Base-by-base conservation (phyloP, 1,140 invertebrate genomes). In the Onthophagus taurus region DNA sequence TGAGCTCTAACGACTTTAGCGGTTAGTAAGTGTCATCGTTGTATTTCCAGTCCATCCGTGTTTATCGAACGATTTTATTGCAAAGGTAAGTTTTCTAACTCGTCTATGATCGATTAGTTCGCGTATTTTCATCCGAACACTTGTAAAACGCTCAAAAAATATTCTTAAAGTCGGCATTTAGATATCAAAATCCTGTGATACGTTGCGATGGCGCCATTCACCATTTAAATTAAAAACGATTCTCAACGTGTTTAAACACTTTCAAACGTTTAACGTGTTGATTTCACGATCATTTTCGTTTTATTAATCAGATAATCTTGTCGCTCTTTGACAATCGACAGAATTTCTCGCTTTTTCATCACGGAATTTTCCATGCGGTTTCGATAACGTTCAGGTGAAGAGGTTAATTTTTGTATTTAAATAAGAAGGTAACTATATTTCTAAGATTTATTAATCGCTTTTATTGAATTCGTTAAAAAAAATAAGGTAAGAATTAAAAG, bases 1-100 rank as follows among this genome's bases (percentile, higher is more conserved):
- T 82, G 78, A 76, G 67, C 79, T 76, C 70, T 81, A 82, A 77
- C 76, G 78, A 78, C 78, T 79, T 74, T 70, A 60, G 39, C 49
- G 58, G 60, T 67, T 64, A 64, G 67, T 65, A 61, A 73, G 70
- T 75, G 72, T 66, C 72, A 78, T 77, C 77, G 69, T 64, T 47
- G 38, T 51, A 54, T 59, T 55, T 59, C 51, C 23, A 47, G 65
- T 73, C 72, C 76, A 76, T 79, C 76, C 64, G 55, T 60, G 63
- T 68, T 72, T 72, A 63, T 70, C 69, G 66, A 60, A 57, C 70
- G 66, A 67, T 72, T 74, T 71, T 60, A 62, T 68, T 62, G 60
- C 53, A 39, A 56, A 56, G 61, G 48, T 66, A 66, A 61, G 52
- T 49, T 54, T 64, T 31, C 17, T 30, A 57, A 53, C 60, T 51